phyloP scores from a whole-genome alignment of 2,113 vertebrate species.

The Todiramphus saurophagus region DNA sequence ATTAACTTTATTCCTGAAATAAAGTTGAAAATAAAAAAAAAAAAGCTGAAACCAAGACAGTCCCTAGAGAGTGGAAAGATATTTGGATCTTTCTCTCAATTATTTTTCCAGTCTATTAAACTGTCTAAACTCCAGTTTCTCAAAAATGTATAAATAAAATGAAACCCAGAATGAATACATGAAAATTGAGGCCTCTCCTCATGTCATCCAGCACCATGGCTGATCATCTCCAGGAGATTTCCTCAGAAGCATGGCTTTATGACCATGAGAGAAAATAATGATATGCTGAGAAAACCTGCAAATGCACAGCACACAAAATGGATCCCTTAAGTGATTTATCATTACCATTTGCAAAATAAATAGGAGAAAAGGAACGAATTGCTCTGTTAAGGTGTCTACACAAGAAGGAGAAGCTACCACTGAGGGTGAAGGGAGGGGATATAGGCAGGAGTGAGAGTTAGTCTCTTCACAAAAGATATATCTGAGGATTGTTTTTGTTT shows the following conservation, averaged over 20 bases:
- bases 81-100: constrained; percentile 45
- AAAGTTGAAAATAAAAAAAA: too few relatives aligned
- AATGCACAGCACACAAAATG: neutral
- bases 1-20: neutral
- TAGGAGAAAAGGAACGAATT: neutral
- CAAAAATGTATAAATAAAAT: constrained; percentile 11
- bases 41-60: neutral
- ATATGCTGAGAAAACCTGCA: neutral
- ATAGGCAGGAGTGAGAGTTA: neutral
- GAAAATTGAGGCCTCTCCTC: neutral
- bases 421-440: neutral
- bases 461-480: neutral
- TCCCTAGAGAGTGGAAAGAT: neutral
- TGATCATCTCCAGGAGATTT: neutral
- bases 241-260: constrained; percentile 3
- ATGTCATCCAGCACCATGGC: neutral
- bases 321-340: neutral
- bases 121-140: constrained; percentile 14
- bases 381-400: neutral
- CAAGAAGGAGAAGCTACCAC: neutral
- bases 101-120: constrained; percentile 71
- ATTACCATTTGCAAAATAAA: neutral
- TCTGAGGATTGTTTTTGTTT: neutral
- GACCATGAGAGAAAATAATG: neutral
- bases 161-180: neutral